Base-by-base conservation (phyloP, 2,797 vertebrate genomes). In the Gymnodraco acuticeps region DNA sequence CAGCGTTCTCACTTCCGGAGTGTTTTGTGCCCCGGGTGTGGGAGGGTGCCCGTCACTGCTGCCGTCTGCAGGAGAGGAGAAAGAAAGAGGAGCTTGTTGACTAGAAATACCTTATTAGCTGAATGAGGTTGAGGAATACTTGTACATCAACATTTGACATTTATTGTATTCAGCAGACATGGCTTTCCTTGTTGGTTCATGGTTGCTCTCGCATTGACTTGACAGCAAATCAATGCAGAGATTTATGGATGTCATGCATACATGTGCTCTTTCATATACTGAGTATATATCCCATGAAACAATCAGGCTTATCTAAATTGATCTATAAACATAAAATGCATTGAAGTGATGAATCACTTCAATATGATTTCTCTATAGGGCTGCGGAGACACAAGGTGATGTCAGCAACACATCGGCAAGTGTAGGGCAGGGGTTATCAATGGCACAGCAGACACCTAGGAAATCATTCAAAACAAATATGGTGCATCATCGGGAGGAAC, bases 31-130 rank as follows among this genome's bases (percentile, higher is more conserved):
- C 95, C 97, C 91, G 96, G 96, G 89, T 95, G 97, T 85, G 96
- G 97, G 91, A 96, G 97, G 94, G 97, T 96, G 92, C 95, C 97
- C 92, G 96, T 99, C 97, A 96, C 95, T 96, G 97, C 95, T 95
- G 96, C 97, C 96, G 96, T 99, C 98, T 99, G 95, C 75, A 95
- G 95, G 71, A 94, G 75, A 93, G 33, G 38, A 88, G 13, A 78
- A 73, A 78, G 59, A 38, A 81, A 15, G 4, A 69, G 20, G 60
- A 42, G 56, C 1, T 38, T 63, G 63, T 47, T 84, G 19, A 88
- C 46, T 33, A 27, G 10, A 61, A 77, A 77, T 20, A 77, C 10
- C 14, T 50, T 42, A 3, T 10, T 33, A 12, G 14, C 62, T 31
- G 3, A 42, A 45, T 6, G 9, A 50, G 19, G 19, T 4, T 59